phyloP scores from a whole-genome alignment of 2,797 vertebrate genomes.

The Pyrocephalus nanus region DNA sequence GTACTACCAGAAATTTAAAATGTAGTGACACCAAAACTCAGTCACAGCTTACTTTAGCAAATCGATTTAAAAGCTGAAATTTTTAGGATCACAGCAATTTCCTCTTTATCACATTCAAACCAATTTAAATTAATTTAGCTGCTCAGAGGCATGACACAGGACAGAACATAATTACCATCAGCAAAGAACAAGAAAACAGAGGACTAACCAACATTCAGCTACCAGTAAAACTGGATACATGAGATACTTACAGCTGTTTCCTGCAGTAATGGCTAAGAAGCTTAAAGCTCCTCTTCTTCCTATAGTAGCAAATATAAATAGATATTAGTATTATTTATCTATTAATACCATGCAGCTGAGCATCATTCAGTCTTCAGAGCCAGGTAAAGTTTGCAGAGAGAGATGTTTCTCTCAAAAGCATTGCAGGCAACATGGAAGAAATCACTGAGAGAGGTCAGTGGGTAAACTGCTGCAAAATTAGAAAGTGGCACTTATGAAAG shows the following conservation, averaged over 20 bases:
- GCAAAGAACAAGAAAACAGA: background rate
- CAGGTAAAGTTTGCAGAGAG: background rate
- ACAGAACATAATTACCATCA: background rate
- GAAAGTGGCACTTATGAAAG: conserved; percentile 45
- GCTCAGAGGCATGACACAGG: background rate
- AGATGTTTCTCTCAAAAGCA: background rate
- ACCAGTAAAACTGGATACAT: background rate
- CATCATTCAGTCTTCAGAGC: background rate
- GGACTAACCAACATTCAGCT: background rate
- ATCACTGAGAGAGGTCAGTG: background rate
- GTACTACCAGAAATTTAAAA: background rate
- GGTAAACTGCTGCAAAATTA: conserved; percentile 52
- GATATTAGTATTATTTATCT: no score
- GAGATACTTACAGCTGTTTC: background rate
- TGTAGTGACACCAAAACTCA: background rate
- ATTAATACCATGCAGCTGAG: background rate
- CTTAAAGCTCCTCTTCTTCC: background rate
- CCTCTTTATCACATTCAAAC: background rate
- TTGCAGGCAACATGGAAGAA: background rate
- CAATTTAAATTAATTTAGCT: background rate
- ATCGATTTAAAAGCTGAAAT: background rate
- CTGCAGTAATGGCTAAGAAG: background rate
- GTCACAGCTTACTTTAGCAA: background rate
- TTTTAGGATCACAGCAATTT: background rate
- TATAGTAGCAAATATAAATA: background rate